These are phyloP conservation scores for Oophaga sylvatica DNA, from an alignment of 2,797 vertebrate genomes.

Conservation along the genomic window DNA sequence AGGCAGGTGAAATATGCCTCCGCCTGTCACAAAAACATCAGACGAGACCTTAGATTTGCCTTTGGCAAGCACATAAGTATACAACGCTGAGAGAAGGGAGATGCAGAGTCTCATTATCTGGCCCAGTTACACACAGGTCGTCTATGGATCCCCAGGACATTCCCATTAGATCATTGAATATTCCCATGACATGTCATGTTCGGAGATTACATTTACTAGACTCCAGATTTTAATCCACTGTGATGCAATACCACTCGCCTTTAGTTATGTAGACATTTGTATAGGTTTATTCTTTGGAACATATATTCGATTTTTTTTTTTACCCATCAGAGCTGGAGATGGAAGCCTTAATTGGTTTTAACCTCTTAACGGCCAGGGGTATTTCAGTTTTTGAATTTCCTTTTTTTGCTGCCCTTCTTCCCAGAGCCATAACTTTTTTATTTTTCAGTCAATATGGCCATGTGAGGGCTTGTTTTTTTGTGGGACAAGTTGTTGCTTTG, in stretches of 20 bases:
- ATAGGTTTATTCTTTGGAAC: background rate
- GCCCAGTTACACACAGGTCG: background rate
- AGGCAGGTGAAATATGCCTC: constrained; percentile 23
- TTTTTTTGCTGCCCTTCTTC: too few species aligned
- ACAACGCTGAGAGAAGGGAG: background rate
- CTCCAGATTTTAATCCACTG: background rate
- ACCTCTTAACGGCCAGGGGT: too few species aligned
- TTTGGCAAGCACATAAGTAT: constrained; percentile 34
- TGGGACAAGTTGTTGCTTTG: too few species aligned
- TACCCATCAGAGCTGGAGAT: background rate
- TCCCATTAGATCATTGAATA: constrained; percentile 17
- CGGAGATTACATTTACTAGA: background rate
- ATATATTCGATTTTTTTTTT: background rate
- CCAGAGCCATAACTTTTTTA: too few species aligned
- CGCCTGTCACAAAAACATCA: constrained; percentile 5
- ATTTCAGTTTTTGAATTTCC: too few species aligned
- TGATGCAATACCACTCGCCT: background rate
- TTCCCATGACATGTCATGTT: background rate
- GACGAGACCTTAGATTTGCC: constrained; percentile 29
- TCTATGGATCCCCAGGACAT: constrained; percentile 9
- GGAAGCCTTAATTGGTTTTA: background rate
- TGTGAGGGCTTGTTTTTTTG: too few species aligned
- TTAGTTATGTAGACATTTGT: background rate
- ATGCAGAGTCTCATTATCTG: constrained; percentile 35
- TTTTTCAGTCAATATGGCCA: too few species aligned